A percentile compares a stretch with the other conserved stretches of the same genome.
Conservation (phyloP, 2,888 invertebrate species). For the Harpalus rufipes region DNA sequence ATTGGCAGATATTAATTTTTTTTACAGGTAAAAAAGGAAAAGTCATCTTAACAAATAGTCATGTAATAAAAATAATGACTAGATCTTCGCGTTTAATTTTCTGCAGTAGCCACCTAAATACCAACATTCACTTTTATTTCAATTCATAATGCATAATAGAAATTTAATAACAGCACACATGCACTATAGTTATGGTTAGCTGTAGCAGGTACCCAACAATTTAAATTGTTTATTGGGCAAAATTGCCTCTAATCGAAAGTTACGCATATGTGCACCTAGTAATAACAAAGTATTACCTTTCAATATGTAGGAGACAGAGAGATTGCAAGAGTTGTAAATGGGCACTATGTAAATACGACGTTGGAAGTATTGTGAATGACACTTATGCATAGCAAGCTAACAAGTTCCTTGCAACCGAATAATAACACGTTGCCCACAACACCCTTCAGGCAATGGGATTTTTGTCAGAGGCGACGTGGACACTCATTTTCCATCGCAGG, state of each 20-base stretch:
- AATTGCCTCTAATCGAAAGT: conserved; percentile 61
- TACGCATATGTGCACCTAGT: conserved; percentile 56
- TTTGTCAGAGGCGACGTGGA: conserved; percentile 22
- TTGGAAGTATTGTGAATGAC: conserved; percentile 52
- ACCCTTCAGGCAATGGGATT: conserved; percentile 38
- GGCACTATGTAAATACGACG: conserved; percentile 31
- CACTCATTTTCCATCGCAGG: conserved; percentile 31
- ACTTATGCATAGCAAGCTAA: conserved; percentile 38
- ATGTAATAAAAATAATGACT: neutral
- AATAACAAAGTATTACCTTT: conserved; percentile 58
- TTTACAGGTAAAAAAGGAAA: no score
- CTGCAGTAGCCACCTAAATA: conserved; percentile 24
- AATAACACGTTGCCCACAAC: conserved; percentile 29
- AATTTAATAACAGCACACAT: conserved; percentile 45
- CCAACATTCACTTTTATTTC: conserved; percentile 51
- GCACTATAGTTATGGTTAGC: conserved; percentile 38
- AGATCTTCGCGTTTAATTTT: conserved; percentile 1
- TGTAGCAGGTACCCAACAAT: conserved; percentile 11
- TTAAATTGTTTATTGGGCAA: conserved; percentile 52
- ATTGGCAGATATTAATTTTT: no score
- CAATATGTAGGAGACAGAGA: conserved; percentile 40
- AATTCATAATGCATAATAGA: conserved; percentile 54
- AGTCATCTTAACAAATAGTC: conserved; percentile 6
- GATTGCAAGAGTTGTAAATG: conserved; percentile 34
- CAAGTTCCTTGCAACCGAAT: conserved; percentile 59